These are phyloP conservation scores for Bos javanicus DNA, from an alignment of 2,113 vertebrate species.

Conservation along the genomic window DNA sequence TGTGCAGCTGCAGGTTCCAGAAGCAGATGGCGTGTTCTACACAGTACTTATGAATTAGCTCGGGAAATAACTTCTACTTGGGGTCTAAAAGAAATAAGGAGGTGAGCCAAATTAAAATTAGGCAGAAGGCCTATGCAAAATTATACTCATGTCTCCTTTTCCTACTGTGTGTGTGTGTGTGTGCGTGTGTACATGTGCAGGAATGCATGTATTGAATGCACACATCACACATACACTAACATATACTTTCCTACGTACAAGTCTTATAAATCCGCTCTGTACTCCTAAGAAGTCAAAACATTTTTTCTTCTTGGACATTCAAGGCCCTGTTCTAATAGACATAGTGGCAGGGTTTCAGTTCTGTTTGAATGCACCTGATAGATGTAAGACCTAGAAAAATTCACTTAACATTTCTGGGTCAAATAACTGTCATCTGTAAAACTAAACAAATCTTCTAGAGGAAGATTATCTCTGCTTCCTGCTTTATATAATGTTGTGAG, in stretches of 20 bases:
- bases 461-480: not conserved
- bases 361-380: not conserved
- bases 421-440: conserved; percentile 4
- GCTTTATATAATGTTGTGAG: not conserved
- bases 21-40: conserved; percentile 41
- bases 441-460: not conserved
- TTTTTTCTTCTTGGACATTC: not conserved
- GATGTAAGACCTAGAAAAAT: conserved; percentile 4
- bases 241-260: not conserved
- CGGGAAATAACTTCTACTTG: conserved; percentile 34
- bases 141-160: not conserved
- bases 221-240: not conserved
- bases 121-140: not conserved
- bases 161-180: accelerated
- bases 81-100: conserved; percentile 40
- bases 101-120: conserved; percentile 25
- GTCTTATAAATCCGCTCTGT: not conserved
- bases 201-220: not conserved
- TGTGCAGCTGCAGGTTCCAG: conserved; percentile 31
- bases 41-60: conserved; percentile 19
- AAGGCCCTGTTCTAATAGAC: not conserved
- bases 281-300: not conserved
- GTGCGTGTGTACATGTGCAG: accelerated
- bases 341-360: not conserved
- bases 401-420: not conserved